A percentile compares a stretch with the other conserved stretches of the same genome.
phyloP scores from a whole-genome alignment of 2,113 vertebrate species.

The Gallinago undulata region DNA sequence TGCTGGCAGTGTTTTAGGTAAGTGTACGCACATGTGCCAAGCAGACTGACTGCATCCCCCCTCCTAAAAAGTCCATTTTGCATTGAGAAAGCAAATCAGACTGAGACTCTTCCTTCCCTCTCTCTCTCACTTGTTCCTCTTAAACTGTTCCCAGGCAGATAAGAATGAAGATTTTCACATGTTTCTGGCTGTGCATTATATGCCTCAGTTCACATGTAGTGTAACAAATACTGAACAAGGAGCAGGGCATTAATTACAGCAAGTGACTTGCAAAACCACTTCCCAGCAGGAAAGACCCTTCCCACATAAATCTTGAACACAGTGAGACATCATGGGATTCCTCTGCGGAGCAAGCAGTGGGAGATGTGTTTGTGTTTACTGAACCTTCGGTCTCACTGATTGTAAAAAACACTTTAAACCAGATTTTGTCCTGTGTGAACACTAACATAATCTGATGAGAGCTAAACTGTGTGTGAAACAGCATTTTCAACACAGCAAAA shows the following conservation, averaged over 20 bases:
- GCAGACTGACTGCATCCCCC: neutral
- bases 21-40: fast-evolving
- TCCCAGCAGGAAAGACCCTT: neutral
- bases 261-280: neutral
- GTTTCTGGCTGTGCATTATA: neutral
- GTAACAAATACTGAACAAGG: neutral
- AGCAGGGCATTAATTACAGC: neutral
- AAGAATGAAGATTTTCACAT: neutral
- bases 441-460: neutral
- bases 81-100: neutral
- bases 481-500: neutral
- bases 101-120: neutral
- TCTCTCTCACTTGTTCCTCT: neutral
- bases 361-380: conserved; percentile 22
- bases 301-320: neutral
- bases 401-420: neutral
- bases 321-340: neutral
- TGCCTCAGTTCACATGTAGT: neutral
- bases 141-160: neutral
- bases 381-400: neutral
- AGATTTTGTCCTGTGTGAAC: neutral
- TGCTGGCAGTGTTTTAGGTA: neutral
- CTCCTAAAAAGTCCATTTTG: neutral
- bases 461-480: neutral
- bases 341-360: neutral